Percentiles rank a stretch among this genome's conserved stretches.
Evolutionary conservation across 2,888 invertebrate species (phyloP).

Genomic region (Cylindroiulus punctatus): DNA sequence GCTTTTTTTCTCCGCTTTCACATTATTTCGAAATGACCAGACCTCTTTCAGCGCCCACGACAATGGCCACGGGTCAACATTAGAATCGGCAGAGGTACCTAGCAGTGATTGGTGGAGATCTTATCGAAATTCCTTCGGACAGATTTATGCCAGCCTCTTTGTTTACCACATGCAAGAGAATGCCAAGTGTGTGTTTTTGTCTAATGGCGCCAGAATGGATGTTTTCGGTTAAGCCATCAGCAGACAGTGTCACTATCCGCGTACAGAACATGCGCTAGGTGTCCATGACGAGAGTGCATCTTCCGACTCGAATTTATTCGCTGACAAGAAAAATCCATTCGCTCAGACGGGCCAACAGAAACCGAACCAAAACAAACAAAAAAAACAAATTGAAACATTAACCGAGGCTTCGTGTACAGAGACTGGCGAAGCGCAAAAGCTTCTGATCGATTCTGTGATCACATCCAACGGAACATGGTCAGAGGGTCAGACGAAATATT

Average conservation of each 20-base stretch:
- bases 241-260: neutral
- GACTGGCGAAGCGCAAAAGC: neutral
- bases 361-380: conserved; percentile 9
- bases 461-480: neutral
- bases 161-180: neutral
- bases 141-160: conserved; percentile 25
- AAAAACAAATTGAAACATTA: conserved; percentile 27
- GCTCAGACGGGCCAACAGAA: neutral
- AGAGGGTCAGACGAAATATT: neutral
- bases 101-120: neutral
- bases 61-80: neutral
- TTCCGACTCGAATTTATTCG: neutral
- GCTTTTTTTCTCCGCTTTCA: neutral
- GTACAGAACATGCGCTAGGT: neutral
- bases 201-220: neutral
- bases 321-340: conserved; percentile 20
- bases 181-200: neutral
- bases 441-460: neutral
- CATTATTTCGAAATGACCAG: neutral
- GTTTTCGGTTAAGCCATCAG: neutral
- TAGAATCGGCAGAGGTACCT: neutral
- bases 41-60: neutral
- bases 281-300: neutral
- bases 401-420: neutral
- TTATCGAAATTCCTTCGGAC: neutral